Evolutionary conservation across 2,888 invertebrate species (phyloP), one percentile per base, ranked within the genome.

Genomic region (Dendrolimus houi): DNA sequence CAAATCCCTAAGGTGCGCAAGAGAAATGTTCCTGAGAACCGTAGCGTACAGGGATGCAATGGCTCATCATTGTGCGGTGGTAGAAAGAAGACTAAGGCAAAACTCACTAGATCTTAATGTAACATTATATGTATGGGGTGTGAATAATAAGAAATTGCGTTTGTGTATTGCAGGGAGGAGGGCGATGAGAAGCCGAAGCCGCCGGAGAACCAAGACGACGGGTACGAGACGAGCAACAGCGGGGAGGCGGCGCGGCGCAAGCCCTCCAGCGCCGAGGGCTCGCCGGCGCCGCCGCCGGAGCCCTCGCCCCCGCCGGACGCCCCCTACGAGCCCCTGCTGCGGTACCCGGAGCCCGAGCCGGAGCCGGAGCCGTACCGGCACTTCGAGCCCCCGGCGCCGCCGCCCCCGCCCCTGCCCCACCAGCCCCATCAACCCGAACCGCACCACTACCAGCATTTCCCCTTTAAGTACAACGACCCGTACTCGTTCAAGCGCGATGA

Each of bases 221-320:
- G 96, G 67, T 97, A 97, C 91, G 96, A 96, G 92, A 96, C 96
- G 70, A 95, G 96, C 87, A 95, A 92, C 70, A 93, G 93, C 75
- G 93, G 90, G 75, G 89, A 90, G 83, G 85, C 83, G 79, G 79
- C 85, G 81, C 88, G 88, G 67, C 85, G 86, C 76, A 86, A 86
- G 81, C 81, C 79, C 74, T 74, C 84, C 71, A 72, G 82, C 82
- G 69, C 77, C 52, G 78, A 75, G 75, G 77, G 74, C 71, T 77
- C 79, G 67, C 81, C 78, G 65, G 74, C 78, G 74, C 79, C 77
- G 65, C 80, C 83, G 58, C 71, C 81, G 62, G 70, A 71, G 67
- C 71, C 81, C 41, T 66, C 76, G 56, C 78, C 80, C 62, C 79
- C 76, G 59, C 76, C 76, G 66, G 77, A 70, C 67, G 69, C 76